Evolutionary conservation across 1,140 invertebrate species (phyloP).

Genomic region (Penaeus chinensis): DNA sequence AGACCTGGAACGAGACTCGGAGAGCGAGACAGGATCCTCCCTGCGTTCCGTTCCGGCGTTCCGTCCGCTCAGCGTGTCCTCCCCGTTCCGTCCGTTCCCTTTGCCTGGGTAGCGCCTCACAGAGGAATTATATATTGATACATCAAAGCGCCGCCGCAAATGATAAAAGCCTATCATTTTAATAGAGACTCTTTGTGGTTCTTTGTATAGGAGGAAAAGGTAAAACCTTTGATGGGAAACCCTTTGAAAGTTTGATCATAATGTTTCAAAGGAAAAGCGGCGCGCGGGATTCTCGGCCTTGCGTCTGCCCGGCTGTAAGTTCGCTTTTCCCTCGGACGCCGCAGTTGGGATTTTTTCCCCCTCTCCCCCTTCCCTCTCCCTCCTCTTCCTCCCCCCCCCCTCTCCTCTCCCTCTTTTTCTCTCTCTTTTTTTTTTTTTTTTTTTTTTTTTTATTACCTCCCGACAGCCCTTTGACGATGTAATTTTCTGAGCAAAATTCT

Average conservation of each 20-base stretch:
- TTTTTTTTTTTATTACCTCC: not conserved
- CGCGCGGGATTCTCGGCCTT: constrained; percentile 25
- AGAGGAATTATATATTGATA: constrained; percentile 63
- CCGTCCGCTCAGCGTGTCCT: not conserved
- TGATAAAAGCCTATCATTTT: constrained; percentile 64
- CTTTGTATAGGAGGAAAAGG: constrained; percentile 61
- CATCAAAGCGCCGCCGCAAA: constrained; percentile 59
- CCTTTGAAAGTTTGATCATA: constrained; percentile 60
- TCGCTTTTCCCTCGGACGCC: not conserved
- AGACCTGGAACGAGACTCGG: not conserved
- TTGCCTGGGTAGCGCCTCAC: constrained; percentile 11
- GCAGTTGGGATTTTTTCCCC: not conserved
- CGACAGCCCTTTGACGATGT: constrained; percentile 56
- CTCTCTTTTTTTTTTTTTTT: not conserved
- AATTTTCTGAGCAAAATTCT: constrained; percentile 60
- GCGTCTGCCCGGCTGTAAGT: not conserved
- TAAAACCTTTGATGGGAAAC: constrained; percentile 47
- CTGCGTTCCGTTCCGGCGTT: not conserved
- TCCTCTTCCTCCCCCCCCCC: not conserved
- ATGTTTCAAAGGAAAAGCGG: constrained; percentile 54
- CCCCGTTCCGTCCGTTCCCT: not conserved
- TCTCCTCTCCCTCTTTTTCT: constrained; percentile 10
- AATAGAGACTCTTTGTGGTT: constrained; percentile 63
- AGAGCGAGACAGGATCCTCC: too few relatives aligned
- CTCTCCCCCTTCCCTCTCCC: not conserved